Evolutionary conservation across 2,888 invertebrate species (phyloP), one percentile per base, ranked within the genome.

Genomic region (Kryphioiulus occultus): DNA sequence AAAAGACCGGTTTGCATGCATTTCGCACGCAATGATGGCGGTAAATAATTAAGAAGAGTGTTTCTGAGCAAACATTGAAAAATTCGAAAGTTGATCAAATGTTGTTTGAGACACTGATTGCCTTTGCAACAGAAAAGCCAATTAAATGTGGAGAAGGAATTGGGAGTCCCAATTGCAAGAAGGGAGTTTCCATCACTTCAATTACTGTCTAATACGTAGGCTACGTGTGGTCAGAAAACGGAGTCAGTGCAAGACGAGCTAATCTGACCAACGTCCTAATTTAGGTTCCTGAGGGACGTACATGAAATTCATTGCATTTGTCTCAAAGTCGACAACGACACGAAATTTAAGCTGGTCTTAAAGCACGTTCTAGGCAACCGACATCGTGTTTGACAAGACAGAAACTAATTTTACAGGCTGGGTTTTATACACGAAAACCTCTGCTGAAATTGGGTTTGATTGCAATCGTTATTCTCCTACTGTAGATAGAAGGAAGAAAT

Each of bases 201-300:
- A 78, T 78, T 78, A 78, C 78, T 30, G 78, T 17, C 15, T 78
- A 78, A 78, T 78, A 78, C 30, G 78, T 78, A 78, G 30, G 78
- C 30, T 78, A 78, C 15, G 1, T 30, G 78, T 15, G 78, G 78
- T 78, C 78, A 78, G 78, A 30, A 78, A 78, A 78, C 12, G 30
- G 26, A 68, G 30, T 30, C 12, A 17, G 78, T 0, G 22, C 59
- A 59, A 59, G 59, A 59, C 22, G 22, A 78, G 78, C 15, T 78
- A 78, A 78, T 78, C 78, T 78, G 30, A 78, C 78, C 78, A 15
- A 30, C 30, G 78, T 78, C 78, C 78, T 78, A 78, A 78, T 78
- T 78, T 30, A 26, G 30, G 30, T 30, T 30, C 78, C 15, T 78
- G 15, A 78, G 78, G 9, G 78, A 30, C 78, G 78, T 7, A 59